Conservation (phyloP, 2,888 invertebrate genomes). For the Tortricodes alternella region DNA sequence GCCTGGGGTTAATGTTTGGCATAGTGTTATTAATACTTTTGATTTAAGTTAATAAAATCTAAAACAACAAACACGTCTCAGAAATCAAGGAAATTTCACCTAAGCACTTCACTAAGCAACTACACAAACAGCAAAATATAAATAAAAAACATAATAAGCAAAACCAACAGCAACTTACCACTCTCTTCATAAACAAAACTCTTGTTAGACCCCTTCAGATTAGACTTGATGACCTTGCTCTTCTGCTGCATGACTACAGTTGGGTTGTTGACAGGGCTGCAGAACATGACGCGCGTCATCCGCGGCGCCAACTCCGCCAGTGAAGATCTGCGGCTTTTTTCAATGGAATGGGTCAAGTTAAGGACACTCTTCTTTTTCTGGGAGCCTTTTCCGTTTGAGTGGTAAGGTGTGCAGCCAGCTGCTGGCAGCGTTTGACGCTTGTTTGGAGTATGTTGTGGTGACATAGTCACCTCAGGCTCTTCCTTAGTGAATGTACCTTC, state of each 20-base stretch:
- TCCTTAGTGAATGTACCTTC: slow-evolving; percentile 76
- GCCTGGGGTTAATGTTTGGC: too few species aligned
- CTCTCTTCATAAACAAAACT: slow-evolving; percentile 70
- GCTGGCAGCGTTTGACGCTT: slow-evolving; percentile 54
- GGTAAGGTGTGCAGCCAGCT: slow-evolving; percentile 69
- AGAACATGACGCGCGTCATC: slow-evolving; percentile 70
- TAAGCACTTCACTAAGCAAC: too few species aligned
- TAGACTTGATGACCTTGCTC: slow-evolving; percentile 72
- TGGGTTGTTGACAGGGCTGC: slow-evolving; percentile 65
- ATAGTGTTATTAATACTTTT: too few species aligned
- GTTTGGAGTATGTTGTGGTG: slow-evolving; percentile 46
- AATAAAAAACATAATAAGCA: not conserved
- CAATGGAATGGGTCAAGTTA: slow-evolving; percentile 68
- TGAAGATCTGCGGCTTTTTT: slow-evolving; percentile 51
- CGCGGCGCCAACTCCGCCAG: slow-evolving; percentile 44
- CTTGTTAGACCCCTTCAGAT: slow-evolving; percentile 75
- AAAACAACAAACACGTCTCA: too few species aligned
- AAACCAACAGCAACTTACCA: slow-evolving; percentile 49
- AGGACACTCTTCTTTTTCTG: slow-evolving; percentile 51
- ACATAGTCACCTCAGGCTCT: slow-evolving; percentile 38
- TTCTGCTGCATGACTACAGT: slow-evolving; percentile 50
- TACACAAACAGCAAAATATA: not conserved
- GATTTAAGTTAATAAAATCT: too few species aligned
- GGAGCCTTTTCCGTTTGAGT: slow-evolving; percentile 42
- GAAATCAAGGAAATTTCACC: not conserved